Base-by-base conservation (phyloP, 2,888 invertebrate genomes). In the Dicroscelio sp. region DNA sequence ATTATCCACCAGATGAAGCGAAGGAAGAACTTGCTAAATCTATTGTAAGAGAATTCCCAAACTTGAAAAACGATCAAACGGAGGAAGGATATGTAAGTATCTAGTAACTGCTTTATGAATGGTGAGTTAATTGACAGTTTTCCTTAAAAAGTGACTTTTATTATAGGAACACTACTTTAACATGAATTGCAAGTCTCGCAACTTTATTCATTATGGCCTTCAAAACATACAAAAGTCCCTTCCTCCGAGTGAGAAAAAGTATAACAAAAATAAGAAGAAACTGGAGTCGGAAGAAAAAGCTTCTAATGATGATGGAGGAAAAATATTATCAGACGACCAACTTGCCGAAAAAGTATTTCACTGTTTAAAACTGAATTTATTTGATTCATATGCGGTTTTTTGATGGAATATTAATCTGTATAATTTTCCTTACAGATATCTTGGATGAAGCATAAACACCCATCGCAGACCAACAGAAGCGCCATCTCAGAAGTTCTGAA, bases 391-490 rank as follows among this genome's bases (percentile, higher is more conserved):
- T 80, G 55, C n/a, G n/a, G n/a, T n/a, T 79, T 79, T 14, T 12
- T 23, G 43, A 48, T 48, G 60, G 43, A 14, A 8, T 63, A 67
- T 43, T 25, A 60, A 60, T 63, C 8, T 78, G 30, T 63, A 63
- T 12, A 75, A 43, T 84, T 38, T 38, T 38, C 12, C 6, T 38
- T 12, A 25, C 48, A 86, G 86, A 48, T 86, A 14, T 3, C 23
- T 43, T 78, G 55, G 43, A 86, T 86, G 86, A 78, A 78, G 35
- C 76, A 86, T 43, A 78, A 86, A 17, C 78, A 35, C 35, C 86
- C 78, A 58, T 78, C 76, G 3, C 23, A 65, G 25, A 14, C 27
- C 33, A 86, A 78, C 30, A 55, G 60, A 78, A 20, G n/a, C 20
- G 30, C 27, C 25, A 86, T 86, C 67, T 12, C 20, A 31, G 38